Conservation (phyloP, 2,797 vertebrate species). For the Tapera naevia region DNA sequence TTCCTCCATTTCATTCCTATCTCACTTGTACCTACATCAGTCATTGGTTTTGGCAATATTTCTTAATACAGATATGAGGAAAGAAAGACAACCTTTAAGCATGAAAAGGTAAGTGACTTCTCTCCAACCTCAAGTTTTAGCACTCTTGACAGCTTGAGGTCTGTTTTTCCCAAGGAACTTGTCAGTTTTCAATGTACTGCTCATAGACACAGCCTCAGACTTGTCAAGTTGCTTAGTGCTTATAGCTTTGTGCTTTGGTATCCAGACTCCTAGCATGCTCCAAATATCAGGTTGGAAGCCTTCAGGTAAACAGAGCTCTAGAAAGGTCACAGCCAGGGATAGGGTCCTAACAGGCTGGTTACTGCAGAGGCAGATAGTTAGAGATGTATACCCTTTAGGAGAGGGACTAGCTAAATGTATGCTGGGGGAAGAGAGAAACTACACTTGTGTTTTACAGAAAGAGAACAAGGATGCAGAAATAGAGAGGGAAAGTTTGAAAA, state of each 20-base stretch:
- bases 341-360: neutral
- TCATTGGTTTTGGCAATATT: neutral
- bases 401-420: neutral
- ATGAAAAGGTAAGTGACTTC: neutral
- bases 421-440: neutral
- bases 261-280: neutral
- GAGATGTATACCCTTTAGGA: neutral
- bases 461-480: neutral
- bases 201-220: neutral
- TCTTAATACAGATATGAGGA: neutral
- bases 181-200: neutral
- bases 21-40: neutral
- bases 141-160: neutral
- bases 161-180: constrained; percentile 6
- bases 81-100: neutral
- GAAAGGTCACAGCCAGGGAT: neutral
- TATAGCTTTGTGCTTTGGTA: neutral
- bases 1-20: neutral
- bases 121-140: neutral
- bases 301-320: neutral
- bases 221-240: neutral
- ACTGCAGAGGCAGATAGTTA: neutral
- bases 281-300: neutral
- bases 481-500: neutral
- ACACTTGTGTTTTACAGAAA: neutral